phyloP scores from a whole-genome alignment of 2,113 vertebrate species.

The Cyprinodon tularosa region DNA sequence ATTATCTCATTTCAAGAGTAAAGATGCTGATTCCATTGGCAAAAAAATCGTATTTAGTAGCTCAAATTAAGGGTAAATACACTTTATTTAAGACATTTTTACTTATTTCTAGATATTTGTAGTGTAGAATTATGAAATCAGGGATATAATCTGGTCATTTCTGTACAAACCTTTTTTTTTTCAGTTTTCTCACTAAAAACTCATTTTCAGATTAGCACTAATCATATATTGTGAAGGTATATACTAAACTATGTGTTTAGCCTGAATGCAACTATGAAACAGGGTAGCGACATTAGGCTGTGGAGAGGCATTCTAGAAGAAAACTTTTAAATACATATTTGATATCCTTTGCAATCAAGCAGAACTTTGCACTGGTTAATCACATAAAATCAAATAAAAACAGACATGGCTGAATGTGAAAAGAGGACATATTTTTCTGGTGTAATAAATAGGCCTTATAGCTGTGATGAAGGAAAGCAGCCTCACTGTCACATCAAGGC shows the following conservation, averaged over 20 bases:
- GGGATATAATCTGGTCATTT: too few relatives aligned
- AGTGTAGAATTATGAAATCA: too few relatives aligned
- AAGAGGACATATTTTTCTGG: not conserved
- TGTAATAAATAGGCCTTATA: too few relatives aligned
- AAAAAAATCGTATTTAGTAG: too few relatives aligned
- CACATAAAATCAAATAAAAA: not conserved
- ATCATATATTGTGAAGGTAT: not conserved
- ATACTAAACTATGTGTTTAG: not conserved
- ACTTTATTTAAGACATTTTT: too few relatives aligned
- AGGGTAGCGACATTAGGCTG: not conserved
- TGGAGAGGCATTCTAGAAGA: too few relatives aligned
- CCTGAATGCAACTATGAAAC: not conserved
- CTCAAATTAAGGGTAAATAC: too few relatives aligned
- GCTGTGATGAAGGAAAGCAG: not conserved
- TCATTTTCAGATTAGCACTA: not conserved
- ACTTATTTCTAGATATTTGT: too few relatives aligned
- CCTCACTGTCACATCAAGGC: not conserved
- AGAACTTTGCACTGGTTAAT: not conserved
- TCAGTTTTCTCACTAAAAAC: not conserved
- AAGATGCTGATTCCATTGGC: too few relatives aligned
- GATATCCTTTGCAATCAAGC: too few relatives aligned
- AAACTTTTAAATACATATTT: not conserved
- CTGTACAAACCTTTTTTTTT: too few relatives aligned
- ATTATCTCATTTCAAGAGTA: too few relatives aligned
- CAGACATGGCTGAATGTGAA: not conserved